Conservation (phyloP, 2,888 invertebrate genomes). For the Zeuzera pyrina region DNA sequence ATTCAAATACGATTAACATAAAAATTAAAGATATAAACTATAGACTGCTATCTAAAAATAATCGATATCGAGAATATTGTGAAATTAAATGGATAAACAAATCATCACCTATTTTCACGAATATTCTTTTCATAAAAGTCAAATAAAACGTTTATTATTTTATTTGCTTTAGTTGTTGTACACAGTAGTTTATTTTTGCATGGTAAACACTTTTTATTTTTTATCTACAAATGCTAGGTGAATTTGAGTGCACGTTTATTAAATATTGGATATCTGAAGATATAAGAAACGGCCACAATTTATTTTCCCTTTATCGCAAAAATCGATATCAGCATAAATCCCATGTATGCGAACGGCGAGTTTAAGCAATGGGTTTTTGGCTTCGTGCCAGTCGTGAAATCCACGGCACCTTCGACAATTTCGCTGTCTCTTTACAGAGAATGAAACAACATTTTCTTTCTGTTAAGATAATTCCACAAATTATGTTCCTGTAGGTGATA, state of each 20-base stretch:
- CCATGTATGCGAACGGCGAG: slow-evolving; percentile 47
- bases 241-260: slow-evolving; percentile 13
- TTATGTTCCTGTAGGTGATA: slow-evolving; percentile 11
- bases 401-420: slow-evolving; percentile 46
- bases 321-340: slow-evolving; percentile 37
- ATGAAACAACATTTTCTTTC: slow-evolving; percentile 38
- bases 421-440: slow-evolving; percentile 48
- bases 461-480: slow-evolving; percentile 39
- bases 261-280: slow-evolving; percentile 42
- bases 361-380: slow-evolving; percentile 55
- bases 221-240: slow-evolving; percentile 1
- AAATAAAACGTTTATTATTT: too few species aligned
- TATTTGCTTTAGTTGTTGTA: too few species aligned
- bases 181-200: slow-evolving; percentile 59
- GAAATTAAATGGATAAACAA: too few species aligned
- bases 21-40: too few species aligned
- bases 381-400: slow-evolving; percentile 43
- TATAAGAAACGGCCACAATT: slow-evolving; percentile 67
- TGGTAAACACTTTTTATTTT: slow-evolving; percentile 52
- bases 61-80: too few species aligned
- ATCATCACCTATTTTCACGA: too few species aligned
- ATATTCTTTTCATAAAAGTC: too few species aligned
- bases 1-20: too few species aligned
- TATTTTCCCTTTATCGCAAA: slow-evolving; percentile 71
- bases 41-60: too few species aligned